phyloP scores from a whole-genome alignment of 2,888 invertebrate species.

The Xylocampa areola region DNA sequence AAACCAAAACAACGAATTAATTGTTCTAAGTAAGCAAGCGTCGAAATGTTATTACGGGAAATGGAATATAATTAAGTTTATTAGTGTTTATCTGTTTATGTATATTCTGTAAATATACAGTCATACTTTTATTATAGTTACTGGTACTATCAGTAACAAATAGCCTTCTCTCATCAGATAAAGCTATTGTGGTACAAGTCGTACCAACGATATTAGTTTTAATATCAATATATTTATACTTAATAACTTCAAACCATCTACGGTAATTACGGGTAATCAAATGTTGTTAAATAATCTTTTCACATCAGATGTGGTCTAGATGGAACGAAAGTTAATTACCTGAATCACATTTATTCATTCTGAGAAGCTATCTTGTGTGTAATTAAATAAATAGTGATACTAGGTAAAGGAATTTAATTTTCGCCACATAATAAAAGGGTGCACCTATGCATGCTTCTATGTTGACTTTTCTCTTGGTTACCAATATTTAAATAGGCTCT shows the following conservation, averaged over 20 bases:
- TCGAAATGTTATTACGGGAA: not conserved
- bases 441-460: no score
- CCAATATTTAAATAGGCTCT: no score
- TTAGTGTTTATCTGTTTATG: slow-evolving; percentile 5
- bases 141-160: slow-evolving; percentile 25
- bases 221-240: not conserved
- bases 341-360: slow-evolving; percentile 28
- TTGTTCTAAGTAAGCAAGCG: not conserved
- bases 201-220: not conserved
- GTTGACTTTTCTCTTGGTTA: no score
- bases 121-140: slow-evolving; percentile 8
- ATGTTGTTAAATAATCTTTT: slow-evolving; percentile 14
- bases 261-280: not conserved
- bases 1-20: not conserved
- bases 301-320: slow-evolving; percentile 3
- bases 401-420: not conserved
- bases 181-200: slow-evolving; percentile 20
- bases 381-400: not conserved
- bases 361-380: slow-evolving; percentile 5
- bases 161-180: slow-evolving; percentile 21
- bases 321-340: slow-evolving; percentile 3
- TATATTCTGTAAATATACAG: slow-evolving; percentile 12
- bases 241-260: not conserved
- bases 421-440: not conserved
- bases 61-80: slow-evolving; percentile 22